These are phyloP conservation scores for Thinocorus orbignyianus DNA, from an alignment of 2,113 vertebrate genomes.

Conservation along the genomic window DNA sequence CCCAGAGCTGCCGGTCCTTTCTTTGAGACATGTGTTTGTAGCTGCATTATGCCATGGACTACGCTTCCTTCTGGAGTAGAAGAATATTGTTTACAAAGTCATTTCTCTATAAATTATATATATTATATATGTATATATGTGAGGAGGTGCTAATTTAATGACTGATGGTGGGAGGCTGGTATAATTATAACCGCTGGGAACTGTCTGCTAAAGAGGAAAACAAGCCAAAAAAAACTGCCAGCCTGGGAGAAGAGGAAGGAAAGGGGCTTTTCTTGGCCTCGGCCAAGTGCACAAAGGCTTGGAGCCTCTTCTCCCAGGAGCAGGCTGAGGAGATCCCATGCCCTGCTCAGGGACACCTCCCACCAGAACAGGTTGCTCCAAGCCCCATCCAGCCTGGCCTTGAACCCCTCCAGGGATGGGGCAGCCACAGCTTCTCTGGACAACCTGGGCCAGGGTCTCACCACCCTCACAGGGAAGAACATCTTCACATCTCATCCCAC, in stretches of 20 bases:
- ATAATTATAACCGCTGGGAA: neutral
- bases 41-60: neutral
- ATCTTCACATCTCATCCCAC: too few species aligned
- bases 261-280: neutral
- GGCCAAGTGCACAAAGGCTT: neutral
- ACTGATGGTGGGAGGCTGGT: accelerated
- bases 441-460: too few species aligned
- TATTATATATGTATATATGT: neutral
- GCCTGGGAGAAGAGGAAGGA: neutral
- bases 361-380: too few species aligned
- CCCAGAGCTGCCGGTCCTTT: neutral
- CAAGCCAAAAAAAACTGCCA: neutral
- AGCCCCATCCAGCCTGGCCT: too few species aligned
- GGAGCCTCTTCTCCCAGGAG: neutral
- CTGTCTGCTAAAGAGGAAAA: neutral
- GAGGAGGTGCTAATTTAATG: neutral
- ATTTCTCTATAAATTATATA: conserved; percentile 54
- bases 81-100: conserved; percentile 41
- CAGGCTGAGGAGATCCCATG: neutral
- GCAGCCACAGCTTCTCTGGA: too few species aligned
- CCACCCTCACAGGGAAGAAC: too few species aligned
- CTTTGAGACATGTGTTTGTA: neutral
- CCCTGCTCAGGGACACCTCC: too few species aligned
- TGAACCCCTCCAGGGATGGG: too few species aligned
- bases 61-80: conserved; percentile 10